These are phyloP conservation scores for Tangara arthus DNA, from an alignment of 2,797 vertebrate genomes.

Conservation along the genomic window DNA sequence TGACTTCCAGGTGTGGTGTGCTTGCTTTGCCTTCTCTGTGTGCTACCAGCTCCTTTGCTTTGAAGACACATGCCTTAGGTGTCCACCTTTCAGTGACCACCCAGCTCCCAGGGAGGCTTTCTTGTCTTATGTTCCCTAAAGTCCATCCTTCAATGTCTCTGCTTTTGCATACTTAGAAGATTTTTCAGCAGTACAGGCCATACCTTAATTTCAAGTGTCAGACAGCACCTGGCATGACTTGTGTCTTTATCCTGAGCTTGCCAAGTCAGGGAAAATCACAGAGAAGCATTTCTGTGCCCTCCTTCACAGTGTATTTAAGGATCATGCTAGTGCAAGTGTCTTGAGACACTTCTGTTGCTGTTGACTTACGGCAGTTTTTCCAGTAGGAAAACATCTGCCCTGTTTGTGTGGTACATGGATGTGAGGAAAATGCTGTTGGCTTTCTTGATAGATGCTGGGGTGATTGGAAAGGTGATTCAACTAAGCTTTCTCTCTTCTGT, in stretches of 20 bases:
- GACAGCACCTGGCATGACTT: neutral
- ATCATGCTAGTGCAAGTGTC: neutral
- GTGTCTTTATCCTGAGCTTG: neutral
- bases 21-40: neutral
- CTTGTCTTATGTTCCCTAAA: neutral
- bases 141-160: neutral
- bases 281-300: neutral
- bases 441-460: accelerated
- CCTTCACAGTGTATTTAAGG: neutral
- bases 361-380: neutral
- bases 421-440: neutral
- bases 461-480: neutral
- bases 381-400: neutral
- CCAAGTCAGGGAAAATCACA: neutral
- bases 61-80: neutral
- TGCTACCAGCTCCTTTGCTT: neutral
- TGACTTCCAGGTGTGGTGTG: neutral
- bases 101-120: neutral
- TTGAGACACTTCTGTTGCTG: neutral
- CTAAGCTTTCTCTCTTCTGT: neutral
- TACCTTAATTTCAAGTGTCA: neutral
- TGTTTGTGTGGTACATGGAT: neutral
- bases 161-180: neutral
- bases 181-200: neutral
- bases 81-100: neutral